Percentiles rank a stretch among this genome's conserved stretches.
phyloP scores from a whole-genome alignment of 1,140 invertebrate species.

The Acyrthosiphon pisum region DNA sequence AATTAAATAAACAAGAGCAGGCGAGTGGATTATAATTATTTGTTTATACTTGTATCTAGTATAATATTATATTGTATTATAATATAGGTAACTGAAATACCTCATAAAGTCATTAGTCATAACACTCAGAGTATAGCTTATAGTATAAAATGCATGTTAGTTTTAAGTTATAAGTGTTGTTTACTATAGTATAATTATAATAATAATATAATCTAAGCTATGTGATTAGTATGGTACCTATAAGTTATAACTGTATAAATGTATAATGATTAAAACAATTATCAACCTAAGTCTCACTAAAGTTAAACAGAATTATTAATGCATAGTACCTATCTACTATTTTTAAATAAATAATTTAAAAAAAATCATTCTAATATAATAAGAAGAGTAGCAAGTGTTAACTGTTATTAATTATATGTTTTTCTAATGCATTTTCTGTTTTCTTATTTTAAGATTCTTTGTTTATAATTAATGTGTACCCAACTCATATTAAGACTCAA shows the following conservation, averaged over 20 bases:
- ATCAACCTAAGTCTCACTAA: neutral
- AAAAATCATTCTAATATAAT: too few relatives aligned
- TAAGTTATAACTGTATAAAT: neutral
- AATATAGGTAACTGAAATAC: neutral
- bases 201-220: neutral
- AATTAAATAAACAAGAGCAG: neutral
- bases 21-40: neutral
- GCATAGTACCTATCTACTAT: neutral
- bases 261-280: neutral
- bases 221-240: neutral
- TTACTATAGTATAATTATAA: too few relatives aligned
- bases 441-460: neutral
- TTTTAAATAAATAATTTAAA: too few relatives aligned
- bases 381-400: too few relatives aligned
- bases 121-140: neutral
- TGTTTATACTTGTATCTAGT: neutral
- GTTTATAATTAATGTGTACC: too few relatives aligned
- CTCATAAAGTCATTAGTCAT: too few relatives aligned
- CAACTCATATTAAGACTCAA: neutral
- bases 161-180: too few relatives aligned
- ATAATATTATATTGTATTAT: neutral
- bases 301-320: neutral
- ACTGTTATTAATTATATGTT: neutral
- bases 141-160: neutral
- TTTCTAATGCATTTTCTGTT: neutral